Evolutionary conservation across 1,140 invertebrate genomes (phyloP).

Genomic region (Oncopeltus fasciatus): DNA sequence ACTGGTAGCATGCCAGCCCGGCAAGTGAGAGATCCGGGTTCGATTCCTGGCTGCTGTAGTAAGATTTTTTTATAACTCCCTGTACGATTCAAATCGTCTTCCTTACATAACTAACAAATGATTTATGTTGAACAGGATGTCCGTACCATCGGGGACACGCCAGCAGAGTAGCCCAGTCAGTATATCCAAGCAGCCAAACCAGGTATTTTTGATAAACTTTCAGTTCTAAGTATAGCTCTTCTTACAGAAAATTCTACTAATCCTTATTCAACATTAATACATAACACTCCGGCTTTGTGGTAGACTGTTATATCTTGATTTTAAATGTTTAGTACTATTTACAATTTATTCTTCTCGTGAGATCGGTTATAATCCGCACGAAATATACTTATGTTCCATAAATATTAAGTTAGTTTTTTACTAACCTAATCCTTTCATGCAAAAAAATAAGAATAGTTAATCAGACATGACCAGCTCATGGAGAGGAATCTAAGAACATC

Average conservation of each 20-base stretch:
- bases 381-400: not conserved
- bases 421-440: too few relatives aligned
- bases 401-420: too few relatives aligned
- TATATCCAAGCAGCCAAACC: constrained; percentile 7
- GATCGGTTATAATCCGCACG: not conserved
- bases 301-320: not conserved
- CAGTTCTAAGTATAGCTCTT: not conserved
- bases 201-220: not conserved
- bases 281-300: not conserved
- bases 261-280: not conserved
- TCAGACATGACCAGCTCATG: too few relatives aligned
- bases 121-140: constrained; percentile 11
- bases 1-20: too few relatives aligned
- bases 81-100: not conserved
- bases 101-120: not conserved
- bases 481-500: too few relatives aligned
- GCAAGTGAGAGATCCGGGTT: too few relatives aligned
- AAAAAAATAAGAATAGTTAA: too few relatives aligned
- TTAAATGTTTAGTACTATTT: not conserved
- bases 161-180: not conserved
- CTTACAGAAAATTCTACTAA: not conserved
- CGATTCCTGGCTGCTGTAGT: not conserved
- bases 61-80: not conserved
- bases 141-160: constrained; percentile 3
- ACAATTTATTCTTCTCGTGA: not conserved